Evolutionary conservation across 2,113 vertebrate species (phyloP).

Genomic region (Hyaena hyaena): DNA sequence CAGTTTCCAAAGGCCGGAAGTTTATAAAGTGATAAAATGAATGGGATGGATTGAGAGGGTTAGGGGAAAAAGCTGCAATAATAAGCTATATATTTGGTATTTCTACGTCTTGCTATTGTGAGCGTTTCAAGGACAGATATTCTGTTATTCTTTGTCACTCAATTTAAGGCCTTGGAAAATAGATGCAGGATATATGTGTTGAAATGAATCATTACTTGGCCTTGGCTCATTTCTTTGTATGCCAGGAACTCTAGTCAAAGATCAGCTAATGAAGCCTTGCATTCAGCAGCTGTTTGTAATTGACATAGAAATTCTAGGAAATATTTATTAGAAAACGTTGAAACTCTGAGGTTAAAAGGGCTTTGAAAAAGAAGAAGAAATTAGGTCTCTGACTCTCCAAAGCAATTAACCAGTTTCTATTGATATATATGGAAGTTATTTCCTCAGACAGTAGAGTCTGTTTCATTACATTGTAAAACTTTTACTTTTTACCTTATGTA

Average conservation of each 20-base stretch:
- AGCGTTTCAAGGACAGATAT: background rate
- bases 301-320: constrained; percentile 25
- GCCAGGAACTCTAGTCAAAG: background rate
- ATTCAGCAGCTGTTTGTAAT: background rate
- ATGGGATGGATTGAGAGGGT: background rate
- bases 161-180: background rate
- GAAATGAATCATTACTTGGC: background rate
- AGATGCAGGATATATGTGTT: background rate
- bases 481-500: background rate
- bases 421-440: constrained; percentile 60
- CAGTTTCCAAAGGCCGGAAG: background rate
- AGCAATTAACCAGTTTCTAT: constrained; percentile 11
- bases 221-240: background rate
- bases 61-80: background rate
- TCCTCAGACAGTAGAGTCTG: background rate
- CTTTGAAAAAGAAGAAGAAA: constrained; percentile 14
- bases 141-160: background rate
- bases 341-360: background rate
- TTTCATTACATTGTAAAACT: constrained; percentile 21
- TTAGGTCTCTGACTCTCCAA: background rate
- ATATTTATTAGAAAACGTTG: constrained; percentile 41
- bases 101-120: background rate
- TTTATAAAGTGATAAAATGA: background rate
- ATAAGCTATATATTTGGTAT: background rate
- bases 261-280: background rate